Evolutionary conservation across 2,113 vertebrate species (phyloP), one percentile per base, ranked within the genome.

Genomic region (Centropristis striata): DNA sequence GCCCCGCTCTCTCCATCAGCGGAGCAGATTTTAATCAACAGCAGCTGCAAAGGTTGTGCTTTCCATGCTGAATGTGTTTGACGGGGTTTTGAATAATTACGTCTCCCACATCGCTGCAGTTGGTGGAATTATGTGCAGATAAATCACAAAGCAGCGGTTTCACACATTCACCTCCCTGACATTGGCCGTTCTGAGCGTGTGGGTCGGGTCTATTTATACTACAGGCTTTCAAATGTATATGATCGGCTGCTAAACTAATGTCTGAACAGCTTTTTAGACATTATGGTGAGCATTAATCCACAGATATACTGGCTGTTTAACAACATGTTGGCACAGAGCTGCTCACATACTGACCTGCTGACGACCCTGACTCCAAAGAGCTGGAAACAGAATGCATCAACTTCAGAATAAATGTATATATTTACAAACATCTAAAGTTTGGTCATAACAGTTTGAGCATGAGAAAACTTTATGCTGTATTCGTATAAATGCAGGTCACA

Each of bases 31-130:
- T 76, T 82, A 69, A 89, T 86, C 81, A 84, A n/a, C 71, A 13
- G 65, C 84, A 81, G 81, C 81, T 75, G 60, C 69, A 76, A 67
- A 80, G 84, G 75, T 84, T 86, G 68, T 68, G 80, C 60, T 71
- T 58, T 78, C 70, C 78, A 63, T 32, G 71, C 77, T 69, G 80
- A 60, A 53, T 42, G 42, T 54, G 58, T 81, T 25, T 58, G 64
- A 75, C 32, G 16, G 57, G n/a, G n/a, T 64, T 84, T 37, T 82
- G 75, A 86, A 69, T 87, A 80, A 77, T 71, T 53, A 28, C 10
- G 58, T 63, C 60, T 65, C 66, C 37, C 54, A 32, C 5, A 68
- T 67, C 46, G 60, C 59, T 66, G 59, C 57, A 47, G 81, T 68
- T 20, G 37, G 11, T 41, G 61, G 23, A 75, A 69, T 78, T 73